Conservation (phyloP, 1,140 invertebrate genomes). For the Sitophilus oryzae region DNA sequence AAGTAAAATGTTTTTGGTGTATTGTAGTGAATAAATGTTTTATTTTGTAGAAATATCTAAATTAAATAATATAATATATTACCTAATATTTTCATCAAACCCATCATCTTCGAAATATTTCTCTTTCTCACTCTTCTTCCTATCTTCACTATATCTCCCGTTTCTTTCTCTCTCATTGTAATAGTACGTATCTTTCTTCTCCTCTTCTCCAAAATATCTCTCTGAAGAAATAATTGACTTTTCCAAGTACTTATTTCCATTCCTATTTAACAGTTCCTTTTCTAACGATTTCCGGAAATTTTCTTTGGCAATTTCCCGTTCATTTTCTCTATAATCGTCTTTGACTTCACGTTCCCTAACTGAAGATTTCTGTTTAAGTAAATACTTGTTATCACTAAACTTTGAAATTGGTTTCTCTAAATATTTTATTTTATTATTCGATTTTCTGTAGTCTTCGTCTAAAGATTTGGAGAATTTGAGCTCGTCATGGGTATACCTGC, state of each 20-base stretch:
- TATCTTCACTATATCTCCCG: background rate
- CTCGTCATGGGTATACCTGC: constrained; percentile 20
- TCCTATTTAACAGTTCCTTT: constrained; percentile 18
- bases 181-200: constrained; percentile 14
- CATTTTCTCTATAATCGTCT: constrained; percentile 10
- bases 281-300: constrained; percentile 21
- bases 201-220: constrained; percentile 16
- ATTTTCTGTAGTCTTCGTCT: constrained; percentile 15
- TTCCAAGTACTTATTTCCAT: constrained; percentile 14
- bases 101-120: constrained; percentile 37
- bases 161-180: constrained; percentile 9
- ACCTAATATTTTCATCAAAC: constrained; percentile 37
- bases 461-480: constrained; percentile 25
- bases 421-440: constrained; percentile 26
- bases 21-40: too few relatives aligned
- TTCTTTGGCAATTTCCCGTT: constrained; percentile 4
- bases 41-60: too few relatives aligned
- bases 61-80: too few relatives aligned
- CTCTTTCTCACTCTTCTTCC: constrained; percentile 21
- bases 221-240: background rate
- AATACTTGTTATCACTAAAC: constrained; percentile 32
- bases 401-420: constrained; percentile 33
- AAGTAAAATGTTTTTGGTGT: too few relatives aligned
- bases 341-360: constrained; percentile 22
- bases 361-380: constrained; percentile 35